Evolutionary conservation across 2,113 vertebrate species (phyloP), one percentile per base, ranked within the genome.

Genomic region (Vanacampus margaritifer): DNA sequence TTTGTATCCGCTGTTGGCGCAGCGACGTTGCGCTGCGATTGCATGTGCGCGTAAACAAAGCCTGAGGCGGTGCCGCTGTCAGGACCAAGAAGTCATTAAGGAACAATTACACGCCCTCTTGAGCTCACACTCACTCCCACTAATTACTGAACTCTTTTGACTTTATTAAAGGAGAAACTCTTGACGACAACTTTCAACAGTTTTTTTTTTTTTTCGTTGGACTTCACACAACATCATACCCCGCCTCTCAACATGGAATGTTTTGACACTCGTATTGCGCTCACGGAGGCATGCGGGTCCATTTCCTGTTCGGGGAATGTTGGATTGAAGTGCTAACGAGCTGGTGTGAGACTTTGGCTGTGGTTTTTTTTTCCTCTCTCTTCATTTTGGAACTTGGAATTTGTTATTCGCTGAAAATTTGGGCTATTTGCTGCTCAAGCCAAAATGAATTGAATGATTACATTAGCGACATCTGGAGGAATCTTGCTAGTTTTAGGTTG

Each of bases 51-150:
- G 48, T 35, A 57, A 79, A 24, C 43, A 53, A 67, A 56, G 78
- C 81, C 64, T 1, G 39, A 50, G 75, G 85, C 64, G 75, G 64
- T 63, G 78, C 21, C n/a, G 21, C n/a, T 51, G 48, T 69, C 64
- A 63, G 76, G 76, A 80, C 73, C 64, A 65, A 87, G 82, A 64
- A 68, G 65, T 76, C 79, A 81, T 83, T 86, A 84, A 71, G 67
- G 76, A 82, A 80, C 75, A 75, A 84, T 88, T 80, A 86, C 73
- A 75, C 61, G 68, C 75, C 69, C 73, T 87, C 72, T 72, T 83
- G 64, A 81, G 74, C 73, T 61, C 36, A 21, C 57, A 19, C 35
- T 54, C 51, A 14, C n/a, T 24, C 51, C 26, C 14, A 8, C 54
- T 57, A 57, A 57, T 57, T 28, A 32, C 54, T 32, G 26, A 28